Evolutionary conservation across 2,113 vertebrate genomes (phyloP).

Genomic region (Jacana jacana): DNA sequence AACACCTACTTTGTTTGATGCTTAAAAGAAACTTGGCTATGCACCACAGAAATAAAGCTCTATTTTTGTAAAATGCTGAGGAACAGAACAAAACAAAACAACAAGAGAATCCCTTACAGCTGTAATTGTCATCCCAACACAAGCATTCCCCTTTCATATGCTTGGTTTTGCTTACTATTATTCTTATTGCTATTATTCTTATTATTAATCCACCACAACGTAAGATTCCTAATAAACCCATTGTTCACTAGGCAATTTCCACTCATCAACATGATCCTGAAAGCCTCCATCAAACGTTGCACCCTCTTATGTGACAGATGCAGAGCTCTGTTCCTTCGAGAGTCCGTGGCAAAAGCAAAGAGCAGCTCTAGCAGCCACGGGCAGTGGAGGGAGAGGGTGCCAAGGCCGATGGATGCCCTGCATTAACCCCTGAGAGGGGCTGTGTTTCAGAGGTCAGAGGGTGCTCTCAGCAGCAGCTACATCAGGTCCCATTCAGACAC

Average conservation of each 20-base stretch:
- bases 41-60: background rate
- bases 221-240: background rate
- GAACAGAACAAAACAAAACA: background rate
- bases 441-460: background rate
- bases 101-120: background rate
- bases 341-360: background rate
- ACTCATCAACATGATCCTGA: background rate
- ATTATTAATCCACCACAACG: background rate
- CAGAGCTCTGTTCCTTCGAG: background rate
- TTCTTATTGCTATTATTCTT: background rate
- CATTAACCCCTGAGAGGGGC: fast-evolving
- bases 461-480: background rate
- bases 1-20: background rate
- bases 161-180: background rate
- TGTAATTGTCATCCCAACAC: background rate
- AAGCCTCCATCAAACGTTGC: background rate
- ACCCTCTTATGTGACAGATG: background rate
- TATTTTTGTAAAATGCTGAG: background rate
- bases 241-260: background rate
- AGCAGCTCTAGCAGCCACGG: background rate
- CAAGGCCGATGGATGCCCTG: background rate
- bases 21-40: background rate
- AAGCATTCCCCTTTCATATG: background rate
- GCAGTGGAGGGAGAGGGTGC: background rate
- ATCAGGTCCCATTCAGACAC: background rate